Conservation (phyloP, 64 coral and sea anemone species). For the Stichodactyla mertensii region DNA sequence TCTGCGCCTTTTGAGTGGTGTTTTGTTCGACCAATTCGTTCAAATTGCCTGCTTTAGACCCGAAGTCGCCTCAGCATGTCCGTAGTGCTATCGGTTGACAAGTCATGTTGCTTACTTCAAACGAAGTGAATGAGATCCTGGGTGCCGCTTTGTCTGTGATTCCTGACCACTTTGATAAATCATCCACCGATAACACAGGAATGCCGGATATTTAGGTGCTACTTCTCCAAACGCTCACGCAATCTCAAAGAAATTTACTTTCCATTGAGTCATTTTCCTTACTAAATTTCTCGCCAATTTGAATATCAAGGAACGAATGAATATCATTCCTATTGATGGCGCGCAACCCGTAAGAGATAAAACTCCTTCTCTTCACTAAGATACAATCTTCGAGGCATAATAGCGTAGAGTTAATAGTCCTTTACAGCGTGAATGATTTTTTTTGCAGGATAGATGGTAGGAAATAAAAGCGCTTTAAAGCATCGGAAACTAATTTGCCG, state of each 20-base stretch:
- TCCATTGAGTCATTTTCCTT: neutral
- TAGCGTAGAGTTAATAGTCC: neutral
- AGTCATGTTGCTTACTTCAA: neutral
- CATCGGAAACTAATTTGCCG: neutral
- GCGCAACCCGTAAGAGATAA: conserved; percentile 3
- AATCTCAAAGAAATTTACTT: neutral
- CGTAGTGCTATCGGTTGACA: conserved; percentile 4
- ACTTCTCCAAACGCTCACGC: conserved; percentile 10
- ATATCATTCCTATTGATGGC: neutral
- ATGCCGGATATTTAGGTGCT: conserved; percentile 15
- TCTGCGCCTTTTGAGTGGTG: neutral
- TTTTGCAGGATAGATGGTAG: neutral
- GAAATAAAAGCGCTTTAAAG: neutral
- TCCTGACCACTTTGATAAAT: conserved; percentile 24
- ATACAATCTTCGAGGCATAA: neutral
- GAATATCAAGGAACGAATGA: neutral
- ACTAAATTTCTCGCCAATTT: neutral
- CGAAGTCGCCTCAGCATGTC: conserved; percentile 2
- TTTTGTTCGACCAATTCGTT: neutral
- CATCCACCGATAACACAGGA: conserved; percentile 1
- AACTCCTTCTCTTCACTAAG: neutral
- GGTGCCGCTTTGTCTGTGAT: conserved; percentile 8
- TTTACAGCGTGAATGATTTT: neutral
- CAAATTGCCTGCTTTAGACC: neutral
- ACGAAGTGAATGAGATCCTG: conserved; percentile 9